These are phyloP conservation scores for Tetrapedia diversipes DNA, from an alignment of 2,888 invertebrate species.

Conservation along the genomic window DNA sequence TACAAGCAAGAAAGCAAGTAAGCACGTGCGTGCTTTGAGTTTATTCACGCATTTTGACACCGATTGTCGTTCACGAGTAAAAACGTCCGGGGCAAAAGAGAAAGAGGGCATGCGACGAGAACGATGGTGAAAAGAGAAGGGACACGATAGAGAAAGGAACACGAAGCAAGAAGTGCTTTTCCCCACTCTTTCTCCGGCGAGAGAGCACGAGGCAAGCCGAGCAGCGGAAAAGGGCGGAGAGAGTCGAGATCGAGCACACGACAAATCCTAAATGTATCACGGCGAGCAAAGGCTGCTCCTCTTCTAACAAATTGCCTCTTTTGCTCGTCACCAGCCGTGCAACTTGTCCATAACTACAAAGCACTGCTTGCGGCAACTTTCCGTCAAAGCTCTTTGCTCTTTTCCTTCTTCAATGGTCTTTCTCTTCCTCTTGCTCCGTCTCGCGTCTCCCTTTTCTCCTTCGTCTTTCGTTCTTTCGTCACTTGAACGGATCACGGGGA, in stretches of 20 bases:
- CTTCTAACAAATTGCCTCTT: constrained; percentile 75
- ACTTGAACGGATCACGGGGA: constrained; percentile 63
- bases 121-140: neutral
- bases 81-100: constrained; percentile 28
- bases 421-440: constrained; percentile 39
- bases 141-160: constrained; percentile 16
- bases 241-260: neutral
- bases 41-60: constrained; percentile 64
- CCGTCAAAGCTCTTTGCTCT: constrained; percentile 59
- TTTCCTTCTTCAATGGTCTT: constrained; percentile 51
- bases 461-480: neutral
- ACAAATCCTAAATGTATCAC: constrained; percentile 71
- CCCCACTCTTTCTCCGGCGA: neutral
- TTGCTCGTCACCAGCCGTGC: constrained; percentile 63
- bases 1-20: constrained; percentile 39
- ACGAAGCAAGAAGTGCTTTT: constrained; percentile 29
- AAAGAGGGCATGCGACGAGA: neutral
- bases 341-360: constrained; percentile 74
- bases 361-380: constrained; percentile 68
- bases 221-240: neutral
- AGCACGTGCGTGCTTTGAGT: constrained; percentile 61
- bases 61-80: constrained; percentile 52
- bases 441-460: constrained; percentile 39
- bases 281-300: constrained; percentile 63
- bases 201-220: constrained; percentile 21